These are phyloP conservation scores for Microctonus brassicae DNA, from an alignment of 2,888 invertebrate genomes.

Conservation along the genomic window DNA sequence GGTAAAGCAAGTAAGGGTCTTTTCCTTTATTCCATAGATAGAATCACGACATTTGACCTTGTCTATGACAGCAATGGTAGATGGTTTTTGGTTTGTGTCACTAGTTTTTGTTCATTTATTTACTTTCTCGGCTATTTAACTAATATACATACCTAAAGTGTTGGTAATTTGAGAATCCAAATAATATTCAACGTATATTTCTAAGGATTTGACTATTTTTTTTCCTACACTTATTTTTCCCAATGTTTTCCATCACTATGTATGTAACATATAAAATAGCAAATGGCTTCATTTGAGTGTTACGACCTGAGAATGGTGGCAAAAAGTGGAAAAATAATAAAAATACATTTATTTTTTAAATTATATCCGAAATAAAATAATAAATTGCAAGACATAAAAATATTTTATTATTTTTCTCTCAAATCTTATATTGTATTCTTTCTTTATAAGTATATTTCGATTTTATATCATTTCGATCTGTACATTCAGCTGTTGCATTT, in stretches of 20 bases:
- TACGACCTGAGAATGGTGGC: neutral
- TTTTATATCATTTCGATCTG: neutral
- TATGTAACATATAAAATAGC: neutral
- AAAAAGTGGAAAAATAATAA: neutral
- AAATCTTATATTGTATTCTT: neutral
- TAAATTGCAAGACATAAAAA: neutral
- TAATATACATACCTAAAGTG: neutral
- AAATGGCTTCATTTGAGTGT: neutral
- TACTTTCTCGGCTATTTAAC: neutral
- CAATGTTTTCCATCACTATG: neutral
- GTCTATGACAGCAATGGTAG: neutral
- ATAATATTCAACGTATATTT: neutral
- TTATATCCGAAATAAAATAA: neutral
- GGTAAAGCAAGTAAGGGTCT: constrained; percentile 20
- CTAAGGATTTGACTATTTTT: neutral
- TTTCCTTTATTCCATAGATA: constrained; percentile 10
- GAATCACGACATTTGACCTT: constrained; percentile 12
- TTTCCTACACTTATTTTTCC: neutral
- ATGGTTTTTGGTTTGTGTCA: neutral
- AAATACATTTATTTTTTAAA: neutral
- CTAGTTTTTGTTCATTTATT: neutral
- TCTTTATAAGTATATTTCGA: neutral
- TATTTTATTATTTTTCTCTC: neutral
- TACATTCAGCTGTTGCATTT: neutral
- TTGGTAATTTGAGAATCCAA: neutral